phyloP scores from a whole-genome alignment of 2,888 invertebrate species.

The Globia sparganii region DNA sequence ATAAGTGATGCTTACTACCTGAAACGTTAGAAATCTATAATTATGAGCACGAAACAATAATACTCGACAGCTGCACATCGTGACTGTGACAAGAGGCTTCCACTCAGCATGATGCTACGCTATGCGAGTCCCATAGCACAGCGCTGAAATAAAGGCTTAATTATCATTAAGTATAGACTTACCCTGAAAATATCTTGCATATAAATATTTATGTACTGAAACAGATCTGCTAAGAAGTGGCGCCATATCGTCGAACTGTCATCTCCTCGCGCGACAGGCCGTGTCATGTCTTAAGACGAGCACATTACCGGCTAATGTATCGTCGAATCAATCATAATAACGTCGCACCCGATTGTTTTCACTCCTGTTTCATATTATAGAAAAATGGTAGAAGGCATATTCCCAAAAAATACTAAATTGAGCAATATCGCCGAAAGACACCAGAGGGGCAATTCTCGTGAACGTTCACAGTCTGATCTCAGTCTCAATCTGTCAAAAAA shows the following conservation, averaged over 20 bases:
- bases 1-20: neutral
- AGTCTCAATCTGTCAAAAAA: too few species aligned
- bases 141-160: neutral
- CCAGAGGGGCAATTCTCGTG: too few species aligned
- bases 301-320: conserved; percentile 63
- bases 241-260: conserved; percentile 47
- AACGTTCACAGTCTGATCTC: too few species aligned
- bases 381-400: conserved; percentile 1
- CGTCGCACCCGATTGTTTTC: conserved; percentile 46
- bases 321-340: conserved; percentile 62
- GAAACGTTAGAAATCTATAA: neutral
- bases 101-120: too few species aligned
- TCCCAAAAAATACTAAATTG: neutral
- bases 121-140: too few species aligned
- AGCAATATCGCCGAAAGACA: neutral
- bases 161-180: neutral
- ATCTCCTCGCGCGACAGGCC: conserved; percentile 26
- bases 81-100: neutral
- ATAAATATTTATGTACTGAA: neutral
- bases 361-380: neutral
- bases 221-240: conserved; percentile 24
- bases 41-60: neutral
- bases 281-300: conserved; percentile 44
- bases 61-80: neutral
- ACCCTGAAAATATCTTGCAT: neutral